phyloP scores from a whole-genome alignment of 1,140 invertebrate genomes.

The Trachymyrmex septentrionalis region DNA sequence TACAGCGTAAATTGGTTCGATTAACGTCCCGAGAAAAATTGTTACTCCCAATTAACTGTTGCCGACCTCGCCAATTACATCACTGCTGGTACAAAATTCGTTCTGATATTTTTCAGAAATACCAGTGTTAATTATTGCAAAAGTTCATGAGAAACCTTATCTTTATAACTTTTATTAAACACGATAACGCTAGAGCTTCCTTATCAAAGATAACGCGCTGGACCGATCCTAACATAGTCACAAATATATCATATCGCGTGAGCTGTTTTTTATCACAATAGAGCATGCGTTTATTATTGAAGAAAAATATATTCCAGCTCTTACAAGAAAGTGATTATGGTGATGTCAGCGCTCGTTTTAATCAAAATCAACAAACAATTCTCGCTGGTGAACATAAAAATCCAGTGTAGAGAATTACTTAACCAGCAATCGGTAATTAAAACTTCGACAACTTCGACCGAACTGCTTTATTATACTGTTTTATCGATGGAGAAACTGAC shows the following conservation, averaged over 20 bases:
- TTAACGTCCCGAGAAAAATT: constrained; percentile 58
- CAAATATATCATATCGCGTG: constrained; percentile 42
- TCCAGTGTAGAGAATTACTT: neutral
- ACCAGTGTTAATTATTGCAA: constrained; percentile 5
- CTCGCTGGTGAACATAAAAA: neutral
- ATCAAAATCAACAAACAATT: neutral
- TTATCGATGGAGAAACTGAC: constrained; percentile 16
- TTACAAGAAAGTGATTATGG: neutral
- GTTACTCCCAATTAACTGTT: constrained; percentile 48
- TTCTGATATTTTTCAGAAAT: constrained; percentile 11
- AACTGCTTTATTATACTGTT: neutral
- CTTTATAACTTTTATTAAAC: constrained; percentile 52
- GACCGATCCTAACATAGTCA: constrained; percentile 29
- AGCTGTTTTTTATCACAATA: constrained; percentile 11
- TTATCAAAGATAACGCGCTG: constrained; percentile 58
- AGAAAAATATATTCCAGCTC: neutral
- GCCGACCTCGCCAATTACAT: neutral
- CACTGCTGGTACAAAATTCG: constrained; percentile 3
- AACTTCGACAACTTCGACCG: neutral
- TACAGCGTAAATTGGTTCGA: constrained; percentile 57
- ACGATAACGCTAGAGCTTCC: constrained; percentile 35
- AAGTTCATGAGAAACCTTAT: constrained; percentile 48
- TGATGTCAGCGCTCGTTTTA: constrained; percentile 16
- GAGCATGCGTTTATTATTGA: neutral
- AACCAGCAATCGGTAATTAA: constrained; percentile 36